Conservation (phyloP, 2,888 invertebrate genomes). For the Aricia artaxerxes region DNA sequence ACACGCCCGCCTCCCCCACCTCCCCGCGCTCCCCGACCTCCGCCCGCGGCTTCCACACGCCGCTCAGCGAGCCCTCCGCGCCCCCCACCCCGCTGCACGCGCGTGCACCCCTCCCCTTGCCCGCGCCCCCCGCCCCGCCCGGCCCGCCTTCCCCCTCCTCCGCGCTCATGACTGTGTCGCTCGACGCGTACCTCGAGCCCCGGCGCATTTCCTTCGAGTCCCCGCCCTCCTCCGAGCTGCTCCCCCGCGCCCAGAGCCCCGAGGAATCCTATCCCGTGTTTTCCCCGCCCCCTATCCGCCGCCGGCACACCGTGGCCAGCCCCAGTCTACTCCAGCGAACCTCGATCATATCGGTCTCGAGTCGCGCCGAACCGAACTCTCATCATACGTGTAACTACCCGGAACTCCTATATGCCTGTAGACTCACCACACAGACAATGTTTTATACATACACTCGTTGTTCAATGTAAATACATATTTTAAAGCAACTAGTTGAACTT, state of each 20-base stretch:
- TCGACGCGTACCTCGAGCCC: slow-evolving; percentile 92
- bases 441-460: slow-evolving; percentile 39
- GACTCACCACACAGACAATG: slow-evolving; percentile 31
- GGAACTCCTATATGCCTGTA: slow-evolving; percentile 29
- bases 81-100: slow-evolving; percentile 68
- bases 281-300: slow-evolving; percentile 89
- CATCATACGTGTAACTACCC: slow-evolving; percentile 93
- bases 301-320: slow-evolving; percentile 81
- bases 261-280: slow-evolving; percentile 92
- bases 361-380: slow-evolving; percentile 86
- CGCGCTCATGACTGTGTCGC: slow-evolving; percentile 90
- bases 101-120: slow-evolving; percentile 61
- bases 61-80: slow-evolving; percentile 83
- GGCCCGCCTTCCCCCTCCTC: slow-evolving; percentile 90
- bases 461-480: slow-evolving; percentile 60
- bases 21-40: slow-evolving; percentile 53
- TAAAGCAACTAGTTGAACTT: slow-evolving; percentile 58
- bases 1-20: slow-evolving; percentile 66
- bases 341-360: slow-evolving; percentile 88
- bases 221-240: slow-evolving; percentile 86
- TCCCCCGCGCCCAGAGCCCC: slow-evolving; percentile 84
- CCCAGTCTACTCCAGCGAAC: slow-evolving; percentile 82
- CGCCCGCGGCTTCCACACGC: slow-evolving; percentile 88
- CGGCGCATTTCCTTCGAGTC: slow-evolving; percentile 90
- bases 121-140: slow-evolving; percentile 54